Conservation (phyloP, 2,797 vertebrate species). For the Cossypha heuglini region DNA sequence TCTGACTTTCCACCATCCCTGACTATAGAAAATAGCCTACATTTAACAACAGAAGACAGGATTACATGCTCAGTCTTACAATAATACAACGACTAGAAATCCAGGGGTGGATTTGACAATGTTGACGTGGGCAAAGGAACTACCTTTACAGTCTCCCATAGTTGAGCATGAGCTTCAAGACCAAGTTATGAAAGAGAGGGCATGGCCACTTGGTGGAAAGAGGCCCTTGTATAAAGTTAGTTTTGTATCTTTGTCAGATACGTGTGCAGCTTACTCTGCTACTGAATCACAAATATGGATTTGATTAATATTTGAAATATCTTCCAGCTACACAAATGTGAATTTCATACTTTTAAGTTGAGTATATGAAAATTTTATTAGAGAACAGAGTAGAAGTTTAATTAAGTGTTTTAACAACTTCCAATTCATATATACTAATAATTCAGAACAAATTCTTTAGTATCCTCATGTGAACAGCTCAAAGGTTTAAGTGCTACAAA, state of each 20-base stretch:
- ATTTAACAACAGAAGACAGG: background rate
- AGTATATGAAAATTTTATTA: background rate
- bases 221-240: background rate
- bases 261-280: background rate
- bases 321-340: background rate
- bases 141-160: background rate
- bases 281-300: background rate
- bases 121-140: background rate
- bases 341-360: background rate
- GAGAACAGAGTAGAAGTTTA: background rate
- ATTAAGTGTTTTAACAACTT: background rate
- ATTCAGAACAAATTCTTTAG: background rate
- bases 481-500: background rate
- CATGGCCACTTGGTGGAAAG: background rate
- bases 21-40: background rate
- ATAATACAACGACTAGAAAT: background rate
- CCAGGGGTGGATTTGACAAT: background rate
- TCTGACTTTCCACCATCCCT: background rate
- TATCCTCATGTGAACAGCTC: background rate
- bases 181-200: background rate
- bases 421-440: background rate
- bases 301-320: background rate
- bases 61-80: background rate
- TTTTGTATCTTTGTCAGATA: background rate
- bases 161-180: background rate